Conservation (phyloP, 1,140 invertebrate species). For the Coenobita brevimanus region DNA sequence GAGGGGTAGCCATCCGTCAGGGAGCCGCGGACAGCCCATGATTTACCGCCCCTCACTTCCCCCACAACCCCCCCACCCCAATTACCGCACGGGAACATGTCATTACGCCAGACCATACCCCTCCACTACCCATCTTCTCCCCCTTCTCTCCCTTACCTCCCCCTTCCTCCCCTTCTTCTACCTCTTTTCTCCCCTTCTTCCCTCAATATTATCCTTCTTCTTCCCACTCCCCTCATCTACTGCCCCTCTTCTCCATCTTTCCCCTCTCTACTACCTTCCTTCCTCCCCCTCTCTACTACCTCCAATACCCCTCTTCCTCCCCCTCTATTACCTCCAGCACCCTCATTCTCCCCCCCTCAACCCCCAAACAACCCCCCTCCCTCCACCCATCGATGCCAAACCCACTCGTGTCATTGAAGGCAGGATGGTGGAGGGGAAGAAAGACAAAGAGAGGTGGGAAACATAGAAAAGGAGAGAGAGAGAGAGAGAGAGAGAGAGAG, state of each 20-base stretch:
- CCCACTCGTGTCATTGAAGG: too few relatives aligned
- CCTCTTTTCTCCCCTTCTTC: background rate
- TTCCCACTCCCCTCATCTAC: too few relatives aligned
- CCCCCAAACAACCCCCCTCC: too few relatives aligned
- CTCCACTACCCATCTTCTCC: conserved; percentile 9
- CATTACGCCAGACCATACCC: conserved; percentile 37
- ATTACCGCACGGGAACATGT: conserved; percentile 61
- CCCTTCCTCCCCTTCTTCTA: background rate
- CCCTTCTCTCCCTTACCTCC: background rate
- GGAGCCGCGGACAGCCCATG: conserved; percentile 47
- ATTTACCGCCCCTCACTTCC: conserved; percentile 53
- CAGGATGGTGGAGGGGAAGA: background rate
- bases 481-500: background rate
- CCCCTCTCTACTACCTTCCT: too few relatives aligned
- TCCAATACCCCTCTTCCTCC: too few relatives aligned
- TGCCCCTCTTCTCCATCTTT: too few relatives aligned
- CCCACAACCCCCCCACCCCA: conserved; percentile 42
- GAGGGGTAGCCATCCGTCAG: conserved; percentile 39
- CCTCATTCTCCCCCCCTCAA: too few relatives aligned
- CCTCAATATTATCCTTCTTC: background rate
- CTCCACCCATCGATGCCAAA: too few relatives aligned
- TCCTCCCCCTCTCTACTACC: too few relatives aligned
- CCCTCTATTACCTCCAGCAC: too few relatives aligned
- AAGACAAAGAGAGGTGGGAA: background rate
- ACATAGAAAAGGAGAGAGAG: background rate